phyloP scores from a whole-genome alignment of 2,888 invertebrate species.

The Trichogramma evanescens region DNA sequence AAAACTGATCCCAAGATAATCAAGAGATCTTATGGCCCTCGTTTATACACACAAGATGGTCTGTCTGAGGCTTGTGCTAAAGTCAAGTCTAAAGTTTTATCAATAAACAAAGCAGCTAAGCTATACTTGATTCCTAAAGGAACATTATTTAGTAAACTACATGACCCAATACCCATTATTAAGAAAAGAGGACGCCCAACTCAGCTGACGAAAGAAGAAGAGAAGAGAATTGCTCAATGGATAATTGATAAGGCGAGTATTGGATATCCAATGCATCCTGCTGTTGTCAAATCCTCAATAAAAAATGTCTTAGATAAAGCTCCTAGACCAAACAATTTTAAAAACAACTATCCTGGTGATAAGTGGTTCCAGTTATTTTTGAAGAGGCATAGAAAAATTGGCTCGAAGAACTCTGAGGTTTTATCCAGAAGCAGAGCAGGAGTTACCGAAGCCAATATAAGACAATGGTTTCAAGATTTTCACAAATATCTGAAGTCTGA shows the following conservation, averaged over 20 bases:
- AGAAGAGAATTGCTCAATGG: neutral
- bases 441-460: conserved; percentile 31
- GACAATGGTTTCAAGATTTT: conserved; percentile 33
- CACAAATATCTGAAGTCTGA: conserved; percentile 24
- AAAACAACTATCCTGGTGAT: conserved; percentile 22
- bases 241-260: neutral
- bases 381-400: conserved; percentile 29
- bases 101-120: neutral
- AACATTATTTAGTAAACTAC: neutral
- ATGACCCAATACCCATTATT: neutral
- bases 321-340: conserved; percentile 10
- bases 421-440: conserved; percentile 29
- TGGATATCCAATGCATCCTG: conserved; percentile 2
- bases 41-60: too few relatives aligned
- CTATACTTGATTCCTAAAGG: neutral
- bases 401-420: conserved; percentile 25
- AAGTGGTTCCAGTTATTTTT: conserved; percentile 33
- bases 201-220: neutral
- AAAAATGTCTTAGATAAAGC: neutral
- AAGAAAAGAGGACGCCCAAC: conserved; percentile 5
- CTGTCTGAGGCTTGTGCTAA: too few relatives aligned
- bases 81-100: too few relatives aligned
- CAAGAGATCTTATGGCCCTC: too few relatives aligned
- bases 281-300: neutral
- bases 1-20: too few relatives aligned